Conservation (phyloP, 2,113 vertebrate genomes). For the Anarhynchus alexandrinus region DNA sequence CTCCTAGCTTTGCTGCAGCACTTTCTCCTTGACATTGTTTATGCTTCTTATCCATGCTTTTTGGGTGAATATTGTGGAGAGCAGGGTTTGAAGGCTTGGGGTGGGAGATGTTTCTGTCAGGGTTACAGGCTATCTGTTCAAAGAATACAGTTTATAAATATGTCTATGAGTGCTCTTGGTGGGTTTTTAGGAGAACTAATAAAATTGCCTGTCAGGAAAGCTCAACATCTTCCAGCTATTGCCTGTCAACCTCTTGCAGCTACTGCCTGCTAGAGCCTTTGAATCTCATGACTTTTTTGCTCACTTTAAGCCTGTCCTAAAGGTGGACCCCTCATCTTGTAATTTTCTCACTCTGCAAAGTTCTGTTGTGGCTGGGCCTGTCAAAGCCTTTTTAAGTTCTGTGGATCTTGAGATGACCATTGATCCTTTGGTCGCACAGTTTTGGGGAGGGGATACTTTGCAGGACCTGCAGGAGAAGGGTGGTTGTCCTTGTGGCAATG, state of each 20-base stretch:
- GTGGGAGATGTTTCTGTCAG: background rate
- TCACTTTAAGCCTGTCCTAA: background rate
- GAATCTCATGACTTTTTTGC: background rate
- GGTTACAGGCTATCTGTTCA: background rate
- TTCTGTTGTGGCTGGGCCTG: background rate
- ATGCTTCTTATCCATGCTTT: background rate
- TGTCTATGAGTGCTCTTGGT: background rate
- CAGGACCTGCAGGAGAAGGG: background rate
- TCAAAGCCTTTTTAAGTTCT: background rate
- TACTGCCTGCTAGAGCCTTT: background rate
- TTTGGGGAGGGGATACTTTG: background rate
- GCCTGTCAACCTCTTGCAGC: background rate
- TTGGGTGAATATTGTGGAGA: background rate
- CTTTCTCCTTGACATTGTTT: background rate
- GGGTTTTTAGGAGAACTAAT: background rate
- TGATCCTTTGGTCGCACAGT: background rate
- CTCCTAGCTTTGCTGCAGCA: background rate
- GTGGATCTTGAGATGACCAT: background rate
- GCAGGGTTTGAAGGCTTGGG: background rate
- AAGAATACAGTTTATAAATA: background rate
- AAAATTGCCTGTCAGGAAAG: background rate
- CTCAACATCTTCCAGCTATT: background rate
- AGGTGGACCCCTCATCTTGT: background rate
- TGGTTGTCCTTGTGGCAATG: background rate
- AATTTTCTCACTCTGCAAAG: background rate